phyloP scores from a whole-genome alignment of 2,797 vertebrate species.

The Enteromius mattozi region DNA sequence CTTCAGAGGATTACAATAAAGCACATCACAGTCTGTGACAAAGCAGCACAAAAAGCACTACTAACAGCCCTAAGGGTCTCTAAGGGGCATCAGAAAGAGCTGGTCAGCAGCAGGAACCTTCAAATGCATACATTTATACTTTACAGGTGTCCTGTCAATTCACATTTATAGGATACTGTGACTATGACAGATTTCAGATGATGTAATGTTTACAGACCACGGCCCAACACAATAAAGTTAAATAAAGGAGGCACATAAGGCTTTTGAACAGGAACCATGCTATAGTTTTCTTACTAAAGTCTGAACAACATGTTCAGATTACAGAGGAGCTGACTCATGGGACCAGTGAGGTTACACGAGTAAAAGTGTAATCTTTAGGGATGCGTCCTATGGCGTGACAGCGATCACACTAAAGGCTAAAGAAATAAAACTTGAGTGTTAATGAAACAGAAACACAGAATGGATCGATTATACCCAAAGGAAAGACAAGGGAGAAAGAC shows the following conservation, averaged over 20 bases:
- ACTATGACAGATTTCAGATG: slow-evolving; percentile 27
- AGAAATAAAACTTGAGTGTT: slow-evolving; percentile 12
- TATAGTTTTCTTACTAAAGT: slow-evolving; percentile 19
- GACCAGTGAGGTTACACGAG: not conserved
- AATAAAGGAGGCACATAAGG: slow-evolving; percentile 20
- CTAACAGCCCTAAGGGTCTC: slow-evolving; percentile 32
- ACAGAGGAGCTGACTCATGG: slow-evolving; percentile 32
- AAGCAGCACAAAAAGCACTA: slow-evolving; percentile 44
- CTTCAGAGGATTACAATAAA: slow-evolving; percentile 57
- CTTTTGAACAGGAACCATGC: slow-evolving; percentile 15
- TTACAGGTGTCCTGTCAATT: not conserved
- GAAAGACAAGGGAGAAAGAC: not conserved
- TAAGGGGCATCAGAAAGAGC: not conserved
- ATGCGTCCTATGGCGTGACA: slow-evolving; percentile 13
- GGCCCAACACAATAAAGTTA: slow-evolving; percentile 32
- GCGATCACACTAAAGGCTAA: not conserved
- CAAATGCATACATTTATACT: not conserved
- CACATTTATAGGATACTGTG: not conserved
- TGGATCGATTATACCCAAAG: not conserved
- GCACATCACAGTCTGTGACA: slow-evolving; percentile 44
- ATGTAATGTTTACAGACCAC: slow-evolving; percentile 49
- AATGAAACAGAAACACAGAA: not conserved
- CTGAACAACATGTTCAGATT: slow-evolving; percentile 18
- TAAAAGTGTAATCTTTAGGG: not conserved
- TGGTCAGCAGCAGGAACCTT: not conserved